Percentiles rank a stretch among this genome's conserved stretches.
Evolutionary conservation across 2,888 invertebrate genomes (phyloP).

Genomic region (Sipha maydis): DNA sequence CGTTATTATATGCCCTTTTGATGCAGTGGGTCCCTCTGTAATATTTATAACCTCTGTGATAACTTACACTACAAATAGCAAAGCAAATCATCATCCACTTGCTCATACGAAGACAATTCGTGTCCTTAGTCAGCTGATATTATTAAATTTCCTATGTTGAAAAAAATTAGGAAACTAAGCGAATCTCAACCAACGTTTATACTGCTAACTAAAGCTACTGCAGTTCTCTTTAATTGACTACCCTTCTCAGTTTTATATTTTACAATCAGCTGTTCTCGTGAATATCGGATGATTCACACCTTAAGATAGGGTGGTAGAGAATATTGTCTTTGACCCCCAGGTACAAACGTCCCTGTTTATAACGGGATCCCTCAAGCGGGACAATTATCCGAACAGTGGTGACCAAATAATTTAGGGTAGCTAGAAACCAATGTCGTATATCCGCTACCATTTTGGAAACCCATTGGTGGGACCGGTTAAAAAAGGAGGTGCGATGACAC

Average conservation of each 20-base stretch:
- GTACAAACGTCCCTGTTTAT: constrained; percentile 32
- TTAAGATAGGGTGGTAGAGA: constrained; percentile 53
- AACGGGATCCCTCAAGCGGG: constrained; percentile 62
- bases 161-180: neutral
- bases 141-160: neutral
- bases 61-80: neutral
- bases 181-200: neutral
- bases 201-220: no score
- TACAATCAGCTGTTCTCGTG: constrained; percentile 56
- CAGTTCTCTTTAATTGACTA: constrained; percentile 28
- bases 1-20: constrained; percentile 25
- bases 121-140: neutral
- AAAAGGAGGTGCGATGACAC: constrained; percentile 58
- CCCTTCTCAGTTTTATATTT: constrained; percentile 29
- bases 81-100: neutral
- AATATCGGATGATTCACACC: constrained; percentile 61
- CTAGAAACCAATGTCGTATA: no score
- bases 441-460: constrained; percentile 17
- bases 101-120: neutral
- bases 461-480: constrained; percentile 42
- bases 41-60: neutral
- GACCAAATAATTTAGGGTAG: neutral
- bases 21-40: neutral
- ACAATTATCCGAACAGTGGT: constrained; percentile 53
- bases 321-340: constrained; percentile 53